phyloP scores from a whole-genome alignment of 2,113 vertebrate genomes.

The Gobio gobio region DNA sequence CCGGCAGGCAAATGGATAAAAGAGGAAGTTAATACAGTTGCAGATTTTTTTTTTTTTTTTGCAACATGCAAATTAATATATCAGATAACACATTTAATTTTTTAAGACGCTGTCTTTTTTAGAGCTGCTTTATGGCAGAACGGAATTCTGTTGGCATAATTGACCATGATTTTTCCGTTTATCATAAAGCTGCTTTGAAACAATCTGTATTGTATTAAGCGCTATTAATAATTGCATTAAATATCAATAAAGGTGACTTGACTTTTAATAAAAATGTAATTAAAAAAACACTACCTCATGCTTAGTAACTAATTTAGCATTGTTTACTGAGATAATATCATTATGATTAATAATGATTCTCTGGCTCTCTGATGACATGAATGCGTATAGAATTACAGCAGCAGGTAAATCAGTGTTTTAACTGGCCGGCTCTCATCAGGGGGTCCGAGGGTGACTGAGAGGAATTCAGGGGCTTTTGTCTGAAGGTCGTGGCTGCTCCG shows the following conservation, averaged over 20 bases:
- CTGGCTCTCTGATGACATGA: not conserved
- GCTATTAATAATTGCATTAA: no score
- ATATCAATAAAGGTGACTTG: no score
- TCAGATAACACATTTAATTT: not conserved
- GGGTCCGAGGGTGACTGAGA: not conserved
- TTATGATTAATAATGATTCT: not conserved
- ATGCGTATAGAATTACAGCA: not conserved
- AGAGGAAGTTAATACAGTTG: not conserved
- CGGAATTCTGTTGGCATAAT: no score
- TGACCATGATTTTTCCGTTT: no score
- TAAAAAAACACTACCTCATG: not conserved
- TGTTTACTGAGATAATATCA: not conserved
- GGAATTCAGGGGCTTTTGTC: constrained; percentile 17
- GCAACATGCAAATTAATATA: not conserved
- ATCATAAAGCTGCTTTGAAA: no score
- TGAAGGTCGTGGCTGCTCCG: not conserved
- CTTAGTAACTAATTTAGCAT: not conserved
- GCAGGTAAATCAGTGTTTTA: constrained; percentile 13
- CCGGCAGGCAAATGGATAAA: not conserved
- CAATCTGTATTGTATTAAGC: no score
- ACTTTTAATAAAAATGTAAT: no score
- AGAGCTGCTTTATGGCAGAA: no score
- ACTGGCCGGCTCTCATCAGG: not conserved
- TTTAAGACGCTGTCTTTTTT: no score
- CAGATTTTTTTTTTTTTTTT: not conserved